These are phyloP conservation scores for Cotesia congregata DNA, from an alignment of 2,888 invertebrate species.

Conservation along the genomic window DNA sequence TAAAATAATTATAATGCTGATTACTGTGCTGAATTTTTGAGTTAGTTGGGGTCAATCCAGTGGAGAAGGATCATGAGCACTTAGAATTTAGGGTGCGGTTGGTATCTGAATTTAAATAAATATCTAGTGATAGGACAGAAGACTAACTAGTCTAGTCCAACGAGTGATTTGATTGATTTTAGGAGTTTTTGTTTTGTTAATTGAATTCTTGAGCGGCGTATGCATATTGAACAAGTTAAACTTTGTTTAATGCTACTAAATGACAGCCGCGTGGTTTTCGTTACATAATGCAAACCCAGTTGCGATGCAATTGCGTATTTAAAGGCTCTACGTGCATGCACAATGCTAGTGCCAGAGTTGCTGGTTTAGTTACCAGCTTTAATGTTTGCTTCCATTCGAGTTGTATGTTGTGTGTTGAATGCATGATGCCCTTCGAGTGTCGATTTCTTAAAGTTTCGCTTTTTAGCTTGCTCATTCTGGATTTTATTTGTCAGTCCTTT, in stretches of 20 bases:
- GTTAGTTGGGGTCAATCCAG: neutral
- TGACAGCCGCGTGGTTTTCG: conserved; percentile 23
- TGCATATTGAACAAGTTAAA: too few species aligned
- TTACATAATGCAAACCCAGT: conserved; percentile 15
- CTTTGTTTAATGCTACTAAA: neutral
- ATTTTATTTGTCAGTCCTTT: too few species aligned
- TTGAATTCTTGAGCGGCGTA: neutral
- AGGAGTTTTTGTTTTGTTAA: neutral
- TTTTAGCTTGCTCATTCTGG: neutral
- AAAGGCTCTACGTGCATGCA: neutral
- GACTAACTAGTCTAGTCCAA: too few species aligned
- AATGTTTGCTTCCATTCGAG: too few species aligned
- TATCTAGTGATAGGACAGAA: neutral
- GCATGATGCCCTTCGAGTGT: neutral
- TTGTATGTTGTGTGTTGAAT: neutral
- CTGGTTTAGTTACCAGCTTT: too few species aligned
- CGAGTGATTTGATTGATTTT: neutral
- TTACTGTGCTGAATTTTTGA: conserved; percentile 11
- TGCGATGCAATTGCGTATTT: conserved; percentile 22
- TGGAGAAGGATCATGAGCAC: conserved; percentile 15
- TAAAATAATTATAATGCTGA: conserved; percentile 5
- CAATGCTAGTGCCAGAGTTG: too few species aligned
- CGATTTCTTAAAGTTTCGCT: neutral
- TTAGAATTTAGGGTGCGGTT: conserved; percentile 21
- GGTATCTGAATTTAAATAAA: conserved; percentile 3